Evolutionary conservation across 2,888 invertebrate genomes (phyloP).

Genomic region (Acanthopleura granulata): DNA sequence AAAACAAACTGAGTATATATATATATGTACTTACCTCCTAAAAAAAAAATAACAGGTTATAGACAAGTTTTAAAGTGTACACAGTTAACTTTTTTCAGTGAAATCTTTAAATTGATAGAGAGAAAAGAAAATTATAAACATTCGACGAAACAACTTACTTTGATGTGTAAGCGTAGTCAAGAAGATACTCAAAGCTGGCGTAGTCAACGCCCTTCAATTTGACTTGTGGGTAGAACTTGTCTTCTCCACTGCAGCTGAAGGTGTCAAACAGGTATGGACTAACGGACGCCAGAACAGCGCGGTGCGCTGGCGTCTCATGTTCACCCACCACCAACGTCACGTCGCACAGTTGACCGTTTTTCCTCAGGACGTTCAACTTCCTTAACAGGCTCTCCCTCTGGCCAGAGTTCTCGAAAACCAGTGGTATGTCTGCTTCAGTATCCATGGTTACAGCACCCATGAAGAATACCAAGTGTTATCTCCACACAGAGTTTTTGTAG

Average conservation of each 20-base stretch:
- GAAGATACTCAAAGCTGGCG: conserved; percentile 80
- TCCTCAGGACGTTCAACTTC: conserved; percentile 83
- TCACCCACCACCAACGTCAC: conserved; percentile 83
- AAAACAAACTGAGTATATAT: not conserved
- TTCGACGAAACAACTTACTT: conserved; percentile 68
- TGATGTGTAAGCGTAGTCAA: conserved; percentile 88
- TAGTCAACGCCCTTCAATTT: conserved; percentile 78
- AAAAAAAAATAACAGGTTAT: not conserved
- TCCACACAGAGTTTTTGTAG: too few relatives aligned
- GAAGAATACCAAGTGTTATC: too few relatives aligned
- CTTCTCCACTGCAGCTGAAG: conserved; percentile 73
- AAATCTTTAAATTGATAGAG: not conserved
- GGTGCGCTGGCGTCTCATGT: conserved; percentile 82
- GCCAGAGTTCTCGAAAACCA: conserved; percentile 52
- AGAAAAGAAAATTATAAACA: not conserved
- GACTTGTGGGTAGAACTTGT: conserved; percentile 71
- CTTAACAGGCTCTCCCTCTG: conserved; percentile 72
- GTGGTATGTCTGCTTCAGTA: conserved; percentile 70
- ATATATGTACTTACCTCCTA: not conserved
- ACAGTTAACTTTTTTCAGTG: too few relatives aligned
- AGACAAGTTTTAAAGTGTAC: too few relatives aligned
- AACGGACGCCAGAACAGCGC: conserved; percentile 83
- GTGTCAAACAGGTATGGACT: conserved; percentile 83
- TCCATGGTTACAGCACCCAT: conserved; percentile 15
- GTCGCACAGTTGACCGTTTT: conserved; percentile 89